phyloP scores from a whole-genome alignment of 2,797 vertebrate species.

The Enteromius viviparus region DNA sequence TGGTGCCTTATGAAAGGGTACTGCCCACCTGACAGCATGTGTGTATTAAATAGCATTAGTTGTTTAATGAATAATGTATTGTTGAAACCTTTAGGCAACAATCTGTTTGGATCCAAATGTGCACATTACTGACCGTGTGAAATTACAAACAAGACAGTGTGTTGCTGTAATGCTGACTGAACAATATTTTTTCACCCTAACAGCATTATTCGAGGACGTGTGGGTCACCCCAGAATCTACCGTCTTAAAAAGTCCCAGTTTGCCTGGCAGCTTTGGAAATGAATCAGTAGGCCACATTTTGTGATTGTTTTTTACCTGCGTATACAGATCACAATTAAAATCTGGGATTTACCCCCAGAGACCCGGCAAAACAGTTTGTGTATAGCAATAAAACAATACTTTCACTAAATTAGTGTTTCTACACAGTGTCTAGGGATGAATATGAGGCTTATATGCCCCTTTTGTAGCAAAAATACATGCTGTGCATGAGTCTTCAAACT shows the following conservation, averaged over 20 bases:
- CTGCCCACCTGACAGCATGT: background rate
- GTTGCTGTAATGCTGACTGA: slow-evolving; percentile 13
- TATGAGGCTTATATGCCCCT: background rate
- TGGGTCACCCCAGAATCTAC: slow-evolving; percentile 61
- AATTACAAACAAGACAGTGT: slow-evolving; percentile 38
- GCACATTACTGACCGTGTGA: slow-evolving; percentile 9
- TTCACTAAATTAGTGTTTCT: background rate
- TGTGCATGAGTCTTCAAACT: background rate
- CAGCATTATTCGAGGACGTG: slow-evolving; percentile 68
- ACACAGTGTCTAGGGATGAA: background rate
- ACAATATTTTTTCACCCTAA: slow-evolving; percentile 24
- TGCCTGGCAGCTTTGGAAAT: background rate
- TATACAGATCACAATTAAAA: background rate
- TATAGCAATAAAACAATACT: background rate
- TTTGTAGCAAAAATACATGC: background rate
- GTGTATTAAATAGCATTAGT: background rate
- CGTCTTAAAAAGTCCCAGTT: slow-evolving; percentile 33
- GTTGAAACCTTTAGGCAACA: background rate
- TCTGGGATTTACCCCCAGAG: background rate
- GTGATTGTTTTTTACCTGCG: background rate
- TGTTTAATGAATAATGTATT: background rate
- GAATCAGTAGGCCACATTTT: slow-evolving; percentile 48
- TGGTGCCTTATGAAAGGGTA: background rate
- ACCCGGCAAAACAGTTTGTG: background rate
- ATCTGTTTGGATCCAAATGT: background rate